Conservation (phyloP, 2,888 invertebrate genomes). For the Periphyllus acericola region DNA sequence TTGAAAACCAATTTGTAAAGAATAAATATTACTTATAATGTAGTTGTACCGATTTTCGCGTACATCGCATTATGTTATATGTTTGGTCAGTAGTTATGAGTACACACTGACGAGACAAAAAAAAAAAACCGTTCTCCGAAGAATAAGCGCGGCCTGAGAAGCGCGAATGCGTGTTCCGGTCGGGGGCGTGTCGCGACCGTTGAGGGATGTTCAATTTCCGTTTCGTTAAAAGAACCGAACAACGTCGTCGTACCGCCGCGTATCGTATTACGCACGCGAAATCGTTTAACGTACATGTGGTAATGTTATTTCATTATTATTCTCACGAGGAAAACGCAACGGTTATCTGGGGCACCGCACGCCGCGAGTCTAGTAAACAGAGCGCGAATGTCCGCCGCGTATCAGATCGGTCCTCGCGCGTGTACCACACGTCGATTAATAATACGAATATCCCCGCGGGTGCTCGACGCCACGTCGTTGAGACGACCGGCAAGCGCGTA, state of each 20-base stretch:
- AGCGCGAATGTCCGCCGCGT: conserved; percentile 15
- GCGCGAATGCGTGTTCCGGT: neutral
- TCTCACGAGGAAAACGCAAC: conserved; percentile 13
- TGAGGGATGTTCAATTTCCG: conserved; percentile 51
- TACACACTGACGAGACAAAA: too few relatives aligned
- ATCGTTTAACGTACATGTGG: neutral
- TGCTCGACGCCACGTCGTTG: too few relatives aligned
- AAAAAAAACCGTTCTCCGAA: neutral
- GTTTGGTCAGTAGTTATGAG: too few relatives aligned
- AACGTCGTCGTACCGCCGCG: neutral
- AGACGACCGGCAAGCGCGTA: too few relatives aligned
- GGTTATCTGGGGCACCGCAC: conserved; percentile 7
- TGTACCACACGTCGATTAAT: too few relatives aligned
- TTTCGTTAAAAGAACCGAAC: neutral
- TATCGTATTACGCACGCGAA: conserved; percentile 4
- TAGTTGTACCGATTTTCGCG: too few relatives aligned
- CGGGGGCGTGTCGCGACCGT: conserved; percentile 36
- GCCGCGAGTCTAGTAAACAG: conserved; percentile 12
- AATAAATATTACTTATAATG: neutral
- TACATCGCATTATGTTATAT: too few relatives aligned
- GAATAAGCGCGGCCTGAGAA: neutral
- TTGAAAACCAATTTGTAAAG: neutral
- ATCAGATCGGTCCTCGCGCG: neutral
- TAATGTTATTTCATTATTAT: neutral
- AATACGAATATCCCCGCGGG: too few relatives aligned